Conservation (phyloP, 1,140 invertebrate genomes). For the Neodiprion pinetum region DNA sequence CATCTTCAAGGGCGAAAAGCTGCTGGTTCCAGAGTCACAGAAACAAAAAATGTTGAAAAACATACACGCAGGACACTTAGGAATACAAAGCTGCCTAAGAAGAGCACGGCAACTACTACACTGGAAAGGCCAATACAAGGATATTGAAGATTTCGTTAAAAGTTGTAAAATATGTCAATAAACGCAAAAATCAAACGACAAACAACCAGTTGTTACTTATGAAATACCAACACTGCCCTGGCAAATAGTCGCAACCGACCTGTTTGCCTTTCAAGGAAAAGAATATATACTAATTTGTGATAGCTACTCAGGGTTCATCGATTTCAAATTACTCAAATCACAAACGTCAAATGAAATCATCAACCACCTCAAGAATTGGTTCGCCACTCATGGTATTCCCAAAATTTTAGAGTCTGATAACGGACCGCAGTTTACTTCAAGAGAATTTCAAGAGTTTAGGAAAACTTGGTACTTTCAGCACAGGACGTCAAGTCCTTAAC, state of each 20-base stretch:
- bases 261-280: conserved; percentile 13
- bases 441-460: conserved; percentile 12
- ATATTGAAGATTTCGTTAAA: conserved; percentile 16
- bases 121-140: conserved; percentile 7
- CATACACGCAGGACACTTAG: conserved; percentile 44
- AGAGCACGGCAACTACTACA: conserved; percentile 20
- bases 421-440: conserved; percentile 22
- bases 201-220: conserved; percentile 12
- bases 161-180: conserved; percentile 17
- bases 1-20: conserved; percentile 35
- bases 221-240: conserved; percentile 8
- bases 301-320: conserved; percentile 19
- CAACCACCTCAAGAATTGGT: conserved; percentile 19
- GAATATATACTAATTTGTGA: conserved; percentile 15
- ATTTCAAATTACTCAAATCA: conserved; percentile 8
- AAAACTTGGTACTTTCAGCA: conserved; percentile 10
- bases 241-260: conserved; percentile 9
- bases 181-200: conserved; percentile 13
- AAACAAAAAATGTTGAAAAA: conserved; percentile 34
- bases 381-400: conserved; percentile 28
- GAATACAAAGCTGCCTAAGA: conserved; percentile 29
- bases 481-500: conserved; percentile 23
- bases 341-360: conserved; percentile 4
- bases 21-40: conserved; percentile 37
- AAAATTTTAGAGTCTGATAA: conserved; percentile 26